Evolutionary conservation across 2,113 vertebrate genomes (phyloP), one percentile per base, ranked within the genome.

Genomic region (Guaruba guarouba): DNA sequence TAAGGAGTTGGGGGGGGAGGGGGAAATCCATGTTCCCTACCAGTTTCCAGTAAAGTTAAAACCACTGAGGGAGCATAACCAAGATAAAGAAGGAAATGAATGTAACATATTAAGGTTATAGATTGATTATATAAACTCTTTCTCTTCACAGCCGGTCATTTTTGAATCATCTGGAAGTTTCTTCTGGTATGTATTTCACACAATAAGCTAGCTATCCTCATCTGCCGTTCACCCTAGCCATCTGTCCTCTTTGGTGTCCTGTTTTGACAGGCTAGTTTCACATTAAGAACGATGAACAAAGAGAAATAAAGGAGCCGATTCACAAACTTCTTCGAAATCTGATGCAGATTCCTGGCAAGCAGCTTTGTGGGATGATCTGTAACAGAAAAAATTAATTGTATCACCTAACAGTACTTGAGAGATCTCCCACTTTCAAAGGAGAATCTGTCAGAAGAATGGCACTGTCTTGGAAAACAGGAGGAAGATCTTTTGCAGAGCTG

Each of bases 161-260:
- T 93, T 74, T 91, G 74, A 82, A 85, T 95, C 57, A 87, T 51
- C 84, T 95, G 82, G 37, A 80, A 80, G 39, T 75, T 91, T 94
- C 41, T 92, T 89, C 77, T 76, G 86, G 51, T 71, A 57, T 69
- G 52, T 84, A 10, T 75, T 51, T n/a, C 57, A 86, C 29, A 71
- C 37, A 92, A 84, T 66, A 76, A 87, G 52, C 1, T 2, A 61
- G 51, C 62, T 90, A 31, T 90, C 84, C 71, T 95, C 67, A 41
- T 85, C 61, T 86, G 68, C 78, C 84, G 54, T 95, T 92, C 92
- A 91, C 44, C 35, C 27, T 69, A 77, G 64, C 71, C 63, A 43
- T 87, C 55, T 90, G 68, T 89, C 61, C 69, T 67, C 82, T 82
- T 82, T 74, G 64, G 59, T 90, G 46, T 96, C 63, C 87, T 70